Evolutionary conservation across 2,113 vertebrate species (phyloP), one percentile per base, ranked within the genome.

Genomic region (Aldabrachelys gigantea): DNA sequence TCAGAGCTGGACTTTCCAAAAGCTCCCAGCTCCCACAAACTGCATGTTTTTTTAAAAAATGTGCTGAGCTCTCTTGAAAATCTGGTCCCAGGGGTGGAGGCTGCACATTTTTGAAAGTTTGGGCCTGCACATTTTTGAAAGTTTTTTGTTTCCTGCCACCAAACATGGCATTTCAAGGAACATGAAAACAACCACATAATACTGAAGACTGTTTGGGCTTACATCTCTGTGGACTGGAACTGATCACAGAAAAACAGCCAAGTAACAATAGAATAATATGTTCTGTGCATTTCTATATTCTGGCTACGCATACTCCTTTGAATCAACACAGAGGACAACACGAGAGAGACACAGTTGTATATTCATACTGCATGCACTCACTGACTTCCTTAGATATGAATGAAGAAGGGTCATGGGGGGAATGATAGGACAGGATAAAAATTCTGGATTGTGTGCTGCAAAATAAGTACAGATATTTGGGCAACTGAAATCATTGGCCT

Each of bases 201-300:
- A 35, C 62, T 65, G 62, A 7, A 35, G 31, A 35, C 62, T 17
- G 9, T 17, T 65, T 17, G 8, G 7, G 62, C 29, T n/a, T 65
- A 7, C 29, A 17, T 17, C 31, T 65, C 16, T 17, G 31, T 35
- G 17, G 62, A 65, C 62, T 35, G 31, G 31, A 65, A 19, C 31
- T 17, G 16, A 65, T 65, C n/a, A 52, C 57, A 35, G 19, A 52
- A 81, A 52, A 31, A 50, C 8, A 81, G 35, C 50, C 35, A 50
- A 27, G 41, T 31, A 19, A 31, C 80, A 81, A 10, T 24, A 44
- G 6, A 62, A 16, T 0, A 21, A 0, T 38, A 72, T 54, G n/a
- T 0, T 2, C 0, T 53, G 3, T 41, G 47, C n/a, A 80, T 2
- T 5, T 41, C 76, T 47, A 0, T 0, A 0, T 21, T 29, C 56